Conservation (phyloP, 92 coral and sea anemone species). For the Palythoa grandiflora region DNA sequence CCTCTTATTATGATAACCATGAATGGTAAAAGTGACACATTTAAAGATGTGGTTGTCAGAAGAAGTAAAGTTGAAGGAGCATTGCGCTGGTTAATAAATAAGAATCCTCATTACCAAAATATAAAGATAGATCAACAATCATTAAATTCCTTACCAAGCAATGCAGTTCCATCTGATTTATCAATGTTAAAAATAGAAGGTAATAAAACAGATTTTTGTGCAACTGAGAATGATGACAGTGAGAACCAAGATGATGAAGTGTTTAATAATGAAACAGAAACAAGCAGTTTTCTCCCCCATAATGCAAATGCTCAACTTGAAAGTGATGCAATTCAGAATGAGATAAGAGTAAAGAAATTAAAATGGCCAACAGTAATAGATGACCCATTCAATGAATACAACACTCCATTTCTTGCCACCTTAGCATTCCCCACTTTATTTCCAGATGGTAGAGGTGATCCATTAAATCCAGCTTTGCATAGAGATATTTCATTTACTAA, state of each 20-base stretch:
- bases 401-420: constrained; percentile 56
- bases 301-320: constrained; percentile 53
- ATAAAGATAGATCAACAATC: constrained; percentile 2
- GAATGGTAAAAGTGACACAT: constrained; percentile 58
- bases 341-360: constrained; percentile 25
- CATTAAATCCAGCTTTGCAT: constrained; percentile 54
- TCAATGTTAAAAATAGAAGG: constrained; percentile 40
- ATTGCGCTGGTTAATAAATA: constrained; percentile 29
- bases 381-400: constrained; percentile 65
- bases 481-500: constrained; percentile 49
- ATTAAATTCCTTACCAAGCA: constrained; percentile 45
- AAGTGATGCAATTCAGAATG: constrained; percentile 52
- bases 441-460: constrained; percentile 56
- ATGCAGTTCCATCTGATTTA: constrained; percentile 52
- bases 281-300: constrained; percentile 52
- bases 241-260: constrained; percentile 22
- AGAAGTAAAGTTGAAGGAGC: constrained; percentile 49
- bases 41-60: constrained; percentile 60
- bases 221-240: background rate
- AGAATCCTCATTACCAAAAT: constrained; percentile 38
- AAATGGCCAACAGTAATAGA: constrained; percentile 57
- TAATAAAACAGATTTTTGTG: background rate
- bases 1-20: constrained; percentile 54
- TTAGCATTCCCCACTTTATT: constrained; percentile 25
- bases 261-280: constrained; percentile 47